phyloP scores from a whole-genome alignment of 35 echinoderm and acorn worm genomes.

The Patiria miniata region DNA sequence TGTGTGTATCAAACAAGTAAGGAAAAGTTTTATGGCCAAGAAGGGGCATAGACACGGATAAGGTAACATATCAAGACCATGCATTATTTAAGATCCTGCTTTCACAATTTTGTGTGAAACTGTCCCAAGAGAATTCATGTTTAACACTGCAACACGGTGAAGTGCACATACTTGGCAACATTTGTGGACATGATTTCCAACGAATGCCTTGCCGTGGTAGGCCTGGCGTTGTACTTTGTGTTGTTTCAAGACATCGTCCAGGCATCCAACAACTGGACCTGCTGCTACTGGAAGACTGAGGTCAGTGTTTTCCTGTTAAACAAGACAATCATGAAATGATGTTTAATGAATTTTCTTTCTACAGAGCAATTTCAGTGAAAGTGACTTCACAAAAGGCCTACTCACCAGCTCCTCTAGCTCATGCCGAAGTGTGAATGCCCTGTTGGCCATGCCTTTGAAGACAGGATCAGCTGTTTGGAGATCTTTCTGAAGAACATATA shows the following conservation, averaged over 20 bases:
- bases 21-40: not conserved
- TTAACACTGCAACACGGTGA: no score
- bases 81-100: no score
- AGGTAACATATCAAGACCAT: no score
- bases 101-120: no score
- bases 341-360: not conserved
- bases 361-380: not conserved
- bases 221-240: constrained; percentile 53
- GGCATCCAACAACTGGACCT: not conserved
- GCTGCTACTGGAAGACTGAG: not conserved
- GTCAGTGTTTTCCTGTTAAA: not conserved
- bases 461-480: not conserved
- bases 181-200: constrained; percentile 66
- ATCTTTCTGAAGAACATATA: not conserved
- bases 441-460: not conserved
- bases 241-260: constrained; percentile 46
- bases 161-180: constrained; percentile 51
- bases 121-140: no score
- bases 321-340: not conserved
- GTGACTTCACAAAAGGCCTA: not conserved
- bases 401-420: not conserved
- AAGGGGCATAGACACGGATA: not conserved
- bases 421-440: not conserved
- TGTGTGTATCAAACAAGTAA: not conserved
- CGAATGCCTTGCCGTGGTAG: constrained; percentile 66